Percentiles rank a stretch among this genome's conserved stretches.
Evolutionary conservation across 2,888 invertebrate species (phyloP).

Genomic region (Chesias legatella): DNA sequence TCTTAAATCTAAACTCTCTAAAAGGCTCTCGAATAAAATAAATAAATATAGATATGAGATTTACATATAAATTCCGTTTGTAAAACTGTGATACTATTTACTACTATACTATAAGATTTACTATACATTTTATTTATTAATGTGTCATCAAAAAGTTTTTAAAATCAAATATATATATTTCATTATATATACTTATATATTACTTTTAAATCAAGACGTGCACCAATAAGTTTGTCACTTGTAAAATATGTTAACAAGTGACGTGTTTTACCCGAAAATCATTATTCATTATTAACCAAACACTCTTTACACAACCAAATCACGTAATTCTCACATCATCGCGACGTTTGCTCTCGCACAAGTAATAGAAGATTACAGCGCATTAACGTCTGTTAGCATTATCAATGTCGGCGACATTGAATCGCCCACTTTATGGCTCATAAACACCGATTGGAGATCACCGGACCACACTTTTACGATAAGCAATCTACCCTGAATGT

Average conservation of each 20-base stretch:
- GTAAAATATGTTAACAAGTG: neutral
- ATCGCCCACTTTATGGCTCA: conserved; percentile 62
- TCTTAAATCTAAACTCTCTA: no score
- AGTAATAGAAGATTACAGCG: conserved; percentile 28
- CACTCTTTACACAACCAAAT: conserved; percentile 5
- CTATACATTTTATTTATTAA: no score
- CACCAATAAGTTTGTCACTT: no score
- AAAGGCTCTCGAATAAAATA: no score
- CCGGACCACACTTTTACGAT: conserved; percentile 71
- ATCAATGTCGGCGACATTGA: conserved; percentile 67
- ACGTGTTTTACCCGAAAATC: conserved; percentile 4
- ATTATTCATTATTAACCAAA: neutral
- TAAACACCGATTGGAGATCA: conserved; percentile 77
- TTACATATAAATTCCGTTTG: no score
- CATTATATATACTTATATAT: no score
- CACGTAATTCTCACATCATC: conserved; percentile 19
- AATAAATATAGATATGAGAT: no score
- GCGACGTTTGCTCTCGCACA: conserved; percentile 12
- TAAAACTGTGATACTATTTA: no score
- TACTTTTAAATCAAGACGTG: no score
- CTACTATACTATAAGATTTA: no score
- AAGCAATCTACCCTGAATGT: conserved; percentile 64
- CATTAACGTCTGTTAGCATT: conserved; percentile 64
- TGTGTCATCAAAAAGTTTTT: no score
- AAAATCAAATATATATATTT: no score